Conservation (phyloP, 2,113 vertebrate genomes). For the Pelmatolapia mariae region DNA sequence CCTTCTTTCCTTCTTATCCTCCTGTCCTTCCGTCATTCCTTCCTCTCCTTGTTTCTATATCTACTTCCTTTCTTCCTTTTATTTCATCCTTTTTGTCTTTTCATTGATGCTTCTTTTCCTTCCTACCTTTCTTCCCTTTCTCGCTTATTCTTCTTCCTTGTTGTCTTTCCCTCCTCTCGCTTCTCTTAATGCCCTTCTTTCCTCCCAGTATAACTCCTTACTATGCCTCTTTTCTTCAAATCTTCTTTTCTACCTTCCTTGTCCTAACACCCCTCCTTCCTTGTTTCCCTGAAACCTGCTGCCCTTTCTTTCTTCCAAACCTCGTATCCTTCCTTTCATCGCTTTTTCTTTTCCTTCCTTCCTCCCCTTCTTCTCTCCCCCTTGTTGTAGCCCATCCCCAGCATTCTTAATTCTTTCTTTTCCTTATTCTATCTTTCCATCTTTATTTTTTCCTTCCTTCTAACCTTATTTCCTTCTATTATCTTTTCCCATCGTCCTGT, state of each 20-base stretch:
- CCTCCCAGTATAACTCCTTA: not conserved
- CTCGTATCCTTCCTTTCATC: not conserved
- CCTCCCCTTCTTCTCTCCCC: not conserved
- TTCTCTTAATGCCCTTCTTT: not conserved
- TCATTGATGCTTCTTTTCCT: not conserved
- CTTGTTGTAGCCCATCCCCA: not conserved
- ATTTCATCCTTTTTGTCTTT: not conserved
- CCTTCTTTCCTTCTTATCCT: not conserved
- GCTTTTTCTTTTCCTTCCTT: not conserved
- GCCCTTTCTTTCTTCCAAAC: not conserved
- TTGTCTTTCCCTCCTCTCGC: not conserved
- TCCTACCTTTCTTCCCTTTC: not conserved
- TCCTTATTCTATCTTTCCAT: not conserved
- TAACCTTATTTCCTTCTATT: not conserved
- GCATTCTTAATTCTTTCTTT: not conserved
- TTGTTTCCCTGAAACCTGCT: not conserved
- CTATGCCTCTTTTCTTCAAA: not conserved
- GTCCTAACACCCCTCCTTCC: not conserved
- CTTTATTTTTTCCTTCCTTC: not conserved
- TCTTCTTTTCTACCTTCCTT: not conserved
- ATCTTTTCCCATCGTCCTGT: not conserved
- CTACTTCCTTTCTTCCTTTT: not conserved
- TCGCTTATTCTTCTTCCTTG: not conserved
- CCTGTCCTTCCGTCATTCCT: not conserved
- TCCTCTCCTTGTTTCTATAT: not conserved